These are phyloP conservation scores for Theristicus caerulescens DNA, from an alignment of 2,113 vertebrate genomes.

Conservation along the genomic window DNA sequence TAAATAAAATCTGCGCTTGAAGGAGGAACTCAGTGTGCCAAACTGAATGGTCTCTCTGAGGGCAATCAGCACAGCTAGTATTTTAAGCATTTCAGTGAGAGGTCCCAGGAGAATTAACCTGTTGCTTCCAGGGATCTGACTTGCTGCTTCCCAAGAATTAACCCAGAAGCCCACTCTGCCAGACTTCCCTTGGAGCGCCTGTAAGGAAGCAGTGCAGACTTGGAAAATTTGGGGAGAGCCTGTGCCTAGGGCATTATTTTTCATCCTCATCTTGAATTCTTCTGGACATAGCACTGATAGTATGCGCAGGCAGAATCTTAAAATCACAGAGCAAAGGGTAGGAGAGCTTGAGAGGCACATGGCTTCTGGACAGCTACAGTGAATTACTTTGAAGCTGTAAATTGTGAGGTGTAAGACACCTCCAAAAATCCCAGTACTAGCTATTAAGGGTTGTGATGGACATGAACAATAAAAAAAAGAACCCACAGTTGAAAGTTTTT, in stretches of 20 bases:
- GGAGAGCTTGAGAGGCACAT: background rate
- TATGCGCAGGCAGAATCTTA: background rate
- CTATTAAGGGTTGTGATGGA: background rate
- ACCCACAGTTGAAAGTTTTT: background rate
- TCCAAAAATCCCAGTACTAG: background rate
- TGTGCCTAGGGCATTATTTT: background rate
- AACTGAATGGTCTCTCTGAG: slow-evolving; percentile 3
- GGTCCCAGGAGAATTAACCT: background rate
- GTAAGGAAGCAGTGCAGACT: background rate
- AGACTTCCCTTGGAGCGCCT: background rate
- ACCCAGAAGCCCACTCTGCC: background rate
- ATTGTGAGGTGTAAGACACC: background rate
- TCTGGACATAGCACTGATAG: background rate
- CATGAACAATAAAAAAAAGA: background rate
- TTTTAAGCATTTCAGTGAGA: background rate
- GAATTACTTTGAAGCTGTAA: background rate
- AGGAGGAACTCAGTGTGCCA: background rate
- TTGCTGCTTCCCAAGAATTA: background rate
- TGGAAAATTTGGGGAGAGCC: background rate
- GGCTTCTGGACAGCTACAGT: background rate
- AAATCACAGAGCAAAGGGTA: background rate
- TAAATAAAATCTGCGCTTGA: background rate
- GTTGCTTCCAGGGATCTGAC: background rate
- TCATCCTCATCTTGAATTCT: background rate
- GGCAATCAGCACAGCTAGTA: background rate